Conservation (phyloP, 2,113 vertebrate species). For the Sylvicapra grimmia region DNA sequence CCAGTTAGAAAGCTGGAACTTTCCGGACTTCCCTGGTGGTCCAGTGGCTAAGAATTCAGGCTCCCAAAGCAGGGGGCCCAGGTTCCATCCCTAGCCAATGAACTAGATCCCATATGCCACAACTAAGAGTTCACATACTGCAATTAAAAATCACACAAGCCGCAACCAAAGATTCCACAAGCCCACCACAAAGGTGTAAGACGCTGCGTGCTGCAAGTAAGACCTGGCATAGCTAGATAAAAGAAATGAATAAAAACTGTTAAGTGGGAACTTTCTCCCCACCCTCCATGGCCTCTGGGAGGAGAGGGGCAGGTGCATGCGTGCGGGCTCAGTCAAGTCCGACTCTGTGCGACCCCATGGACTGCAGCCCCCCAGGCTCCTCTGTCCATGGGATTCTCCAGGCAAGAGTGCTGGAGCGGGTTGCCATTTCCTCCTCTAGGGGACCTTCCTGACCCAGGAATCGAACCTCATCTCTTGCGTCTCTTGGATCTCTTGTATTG, state of each 20-base stretch:
- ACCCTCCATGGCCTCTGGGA: neutral
- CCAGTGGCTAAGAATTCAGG: neutral
- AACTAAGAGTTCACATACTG: neutral
- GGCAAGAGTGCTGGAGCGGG: neutral
- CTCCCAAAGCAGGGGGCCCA: neutral
- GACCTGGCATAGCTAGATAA: neutral
- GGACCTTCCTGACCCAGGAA: neutral
- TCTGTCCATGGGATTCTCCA: neutral
- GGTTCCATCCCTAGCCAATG: neutral
- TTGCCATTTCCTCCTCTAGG: neutral
- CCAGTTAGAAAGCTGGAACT: neutral
- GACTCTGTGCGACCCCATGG: neutral
- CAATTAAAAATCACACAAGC: neutral
- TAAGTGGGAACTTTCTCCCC: neutral
- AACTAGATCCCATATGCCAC: neutral
- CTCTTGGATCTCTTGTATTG: neutral
- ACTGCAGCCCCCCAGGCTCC: neutral
- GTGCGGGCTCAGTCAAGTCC: accelerated
- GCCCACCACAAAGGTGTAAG: neutral
- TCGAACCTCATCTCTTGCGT: neutral
- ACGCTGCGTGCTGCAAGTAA: neutral
- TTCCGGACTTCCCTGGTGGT: neutral
- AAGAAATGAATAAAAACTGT: neutral
- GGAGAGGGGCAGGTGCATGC: neutral
- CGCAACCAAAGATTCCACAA: neutral